Evolutionary conservation across 2,888 invertebrate genomes (phyloP), one percentile per base, ranked within the genome.

Genomic region (Oasisia sp.): DNA sequence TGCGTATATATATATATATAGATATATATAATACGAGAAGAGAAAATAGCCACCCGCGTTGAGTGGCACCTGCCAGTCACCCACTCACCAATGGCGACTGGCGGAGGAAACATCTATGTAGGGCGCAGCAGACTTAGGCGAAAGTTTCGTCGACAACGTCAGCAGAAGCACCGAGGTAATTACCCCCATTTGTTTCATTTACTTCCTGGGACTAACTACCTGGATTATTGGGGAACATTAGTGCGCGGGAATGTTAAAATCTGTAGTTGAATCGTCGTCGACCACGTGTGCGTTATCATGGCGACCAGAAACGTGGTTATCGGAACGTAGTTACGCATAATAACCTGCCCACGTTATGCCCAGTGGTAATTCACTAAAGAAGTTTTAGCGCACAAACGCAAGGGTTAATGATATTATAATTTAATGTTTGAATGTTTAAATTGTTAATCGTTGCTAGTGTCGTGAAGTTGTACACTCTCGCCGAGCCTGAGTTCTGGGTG

Each of bases 81-180:
- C 74, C 74, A 74, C 74, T 74, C 74, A 74, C 74, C 74, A 74
- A 74, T 74, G 74, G 74, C 74, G 74, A n/a, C 74, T 27, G 74
- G 74, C 19, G 74, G 74, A 74, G 14, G 19, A n/a, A 74, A 74
- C 74, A 74, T 74, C 74, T 74, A 74, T n/a, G 74, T 74, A 74
- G 74, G 74, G 74, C 74, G 74, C 74, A 74, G 74, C 74, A 74
- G 74, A 74, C 74, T 74, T 74, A 19, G 74, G 74, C 74, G 74
- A 74, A 74, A 74, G 74, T 74, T 74, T 74, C 74, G 74, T 74
- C 74, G 74, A n/a, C 74, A 74, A 27, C 74, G 74, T 74, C 74
- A 74, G 74, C 74, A 74, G 74, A 74, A 27, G 74, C 74, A 74
- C 27, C 74, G 74, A 74, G 74, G 74, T 74, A 74, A 74, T 74